Evolutionary conservation across 2,113 vertebrate species (phyloP).

Genomic region (Polypterus senegalus): DNA sequence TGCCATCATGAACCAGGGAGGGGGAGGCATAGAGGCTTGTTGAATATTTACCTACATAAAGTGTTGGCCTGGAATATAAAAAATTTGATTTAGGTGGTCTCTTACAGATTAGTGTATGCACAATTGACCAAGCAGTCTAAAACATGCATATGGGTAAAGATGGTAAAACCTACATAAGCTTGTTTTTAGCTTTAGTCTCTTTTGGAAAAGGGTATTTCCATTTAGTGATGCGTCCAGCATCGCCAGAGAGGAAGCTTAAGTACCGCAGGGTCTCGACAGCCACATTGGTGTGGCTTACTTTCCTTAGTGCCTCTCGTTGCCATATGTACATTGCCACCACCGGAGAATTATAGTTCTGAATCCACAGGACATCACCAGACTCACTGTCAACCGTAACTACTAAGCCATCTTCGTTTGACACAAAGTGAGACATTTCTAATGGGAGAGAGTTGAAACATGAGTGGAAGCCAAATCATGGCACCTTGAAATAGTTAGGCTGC

Average conservation of each 20-base stretch:
- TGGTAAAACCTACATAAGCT: conserved; percentile 67
- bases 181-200: conserved; percentile 85
- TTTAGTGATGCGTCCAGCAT: conserved; percentile 89
- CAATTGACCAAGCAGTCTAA: background rate
- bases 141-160: background rate
- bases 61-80: conserved; percentile 60
- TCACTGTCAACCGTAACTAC: conserved; percentile 95
- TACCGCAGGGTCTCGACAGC: conserved; percentile 91
- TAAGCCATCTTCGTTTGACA: conserved; percentile 89
- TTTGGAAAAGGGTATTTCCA: conserved; percentile 96
- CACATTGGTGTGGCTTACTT: conserved; percentile 81
- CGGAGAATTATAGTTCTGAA: conserved; percentile 91
- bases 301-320: conserved; percentile 82
- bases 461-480: background rate
- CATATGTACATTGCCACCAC: conserved; percentile 96
- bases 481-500: background rate
- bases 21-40: conserved; percentile 86
- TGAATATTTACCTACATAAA: conserved; percentile 91
- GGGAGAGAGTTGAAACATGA: background rate
- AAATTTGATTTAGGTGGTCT: no score
- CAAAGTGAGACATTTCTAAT: conserved; percentile 89
- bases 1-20: conserved; percentile 89
- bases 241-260: conserved; percentile 92
- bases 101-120: background rate
- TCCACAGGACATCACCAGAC: conserved; percentile 82